phyloP scores from a whole-genome alignment of 2,113 vertebrate genomes.

The Sapayoa aenigma region DNA sequence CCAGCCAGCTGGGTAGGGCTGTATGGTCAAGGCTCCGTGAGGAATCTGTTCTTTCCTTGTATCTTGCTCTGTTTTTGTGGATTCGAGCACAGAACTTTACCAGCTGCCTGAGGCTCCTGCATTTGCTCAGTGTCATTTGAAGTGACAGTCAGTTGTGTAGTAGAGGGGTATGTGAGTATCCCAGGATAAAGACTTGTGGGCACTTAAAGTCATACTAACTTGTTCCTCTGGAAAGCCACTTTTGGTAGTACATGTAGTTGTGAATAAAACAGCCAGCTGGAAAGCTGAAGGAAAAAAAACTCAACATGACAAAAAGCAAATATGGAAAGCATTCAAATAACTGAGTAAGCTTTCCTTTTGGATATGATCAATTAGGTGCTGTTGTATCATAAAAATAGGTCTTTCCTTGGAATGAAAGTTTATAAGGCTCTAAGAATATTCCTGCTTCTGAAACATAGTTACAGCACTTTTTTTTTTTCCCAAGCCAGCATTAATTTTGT shows the following conservation, averaged over 20 bases:
- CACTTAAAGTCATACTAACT: neutral
- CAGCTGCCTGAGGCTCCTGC: neutral
- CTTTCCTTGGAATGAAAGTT: neutral
- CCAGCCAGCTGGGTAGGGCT: neutral
- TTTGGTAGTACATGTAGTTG: neutral
- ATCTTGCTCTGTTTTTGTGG: neutral
- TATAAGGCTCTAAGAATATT: neutral
- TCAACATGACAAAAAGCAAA: neutral
- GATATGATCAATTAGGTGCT: neutral
- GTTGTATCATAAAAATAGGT: neutral
- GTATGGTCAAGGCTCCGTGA: neutral
- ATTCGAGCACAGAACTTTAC: neutral
- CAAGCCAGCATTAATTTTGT: neutral
- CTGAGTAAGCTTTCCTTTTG: neutral
- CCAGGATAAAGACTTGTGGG: neutral
- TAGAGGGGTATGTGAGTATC: neutral
- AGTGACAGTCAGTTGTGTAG: neutral
- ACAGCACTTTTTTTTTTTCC: neutral
- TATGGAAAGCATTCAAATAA: neutral
- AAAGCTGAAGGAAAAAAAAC: neutral
- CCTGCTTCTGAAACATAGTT: neutral
- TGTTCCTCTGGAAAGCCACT: neutral
- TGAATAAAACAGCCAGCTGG: neutral
- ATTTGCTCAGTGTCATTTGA: neutral
- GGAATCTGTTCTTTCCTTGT: neutral